phyloP scores from a whole-genome alignment of 2,888 invertebrate genomes.

The Lysandra bellargus region DNA sequence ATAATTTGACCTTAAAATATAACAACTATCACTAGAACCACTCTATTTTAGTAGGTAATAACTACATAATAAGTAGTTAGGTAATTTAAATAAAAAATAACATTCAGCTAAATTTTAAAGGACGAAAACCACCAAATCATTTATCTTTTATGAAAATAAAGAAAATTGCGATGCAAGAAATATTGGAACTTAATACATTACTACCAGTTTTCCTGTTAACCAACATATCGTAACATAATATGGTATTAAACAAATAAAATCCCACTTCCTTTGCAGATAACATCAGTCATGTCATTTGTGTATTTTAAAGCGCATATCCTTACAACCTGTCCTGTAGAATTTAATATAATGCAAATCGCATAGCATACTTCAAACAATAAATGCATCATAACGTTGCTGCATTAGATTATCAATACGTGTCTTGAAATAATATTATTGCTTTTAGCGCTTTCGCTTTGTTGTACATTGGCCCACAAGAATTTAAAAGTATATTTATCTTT shows the following conservation, averaged over 20 bases:
- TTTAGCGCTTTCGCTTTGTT: conserved; percentile 41
- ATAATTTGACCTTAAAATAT: conserved; percentile 14
- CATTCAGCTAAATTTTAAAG: background rate
- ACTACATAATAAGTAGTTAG: background rate
- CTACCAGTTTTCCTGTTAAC: background rate
- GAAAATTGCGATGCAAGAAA: background rate
- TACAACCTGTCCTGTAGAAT: conserved; percentile 8
- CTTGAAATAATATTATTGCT: conserved; percentile 72
- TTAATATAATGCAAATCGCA: conserved; percentile 35
- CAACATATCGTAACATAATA: background rate
- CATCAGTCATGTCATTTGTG: background rate
- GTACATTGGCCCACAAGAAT: conserved; percentile 38
- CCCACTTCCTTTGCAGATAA: conserved; percentile 3
- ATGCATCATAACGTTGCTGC: conserved; percentile 71
- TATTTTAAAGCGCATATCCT: conserved; percentile 12
- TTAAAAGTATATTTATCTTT: background rate
- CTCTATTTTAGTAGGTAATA: background rate
- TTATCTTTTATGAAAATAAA: background rate
- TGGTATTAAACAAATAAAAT: background rate
- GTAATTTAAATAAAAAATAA: background rate
- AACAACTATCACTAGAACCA: conserved; percentile 17
- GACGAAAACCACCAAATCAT: background rate
- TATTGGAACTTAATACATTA: background rate
- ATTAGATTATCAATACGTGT: conserved; percentile 75
- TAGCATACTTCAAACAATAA: conserved; percentile 63